Evolutionary conservation across 1,140 invertebrate species (phyloP).

Genomic region (Monochamus saltuarius): DNA sequence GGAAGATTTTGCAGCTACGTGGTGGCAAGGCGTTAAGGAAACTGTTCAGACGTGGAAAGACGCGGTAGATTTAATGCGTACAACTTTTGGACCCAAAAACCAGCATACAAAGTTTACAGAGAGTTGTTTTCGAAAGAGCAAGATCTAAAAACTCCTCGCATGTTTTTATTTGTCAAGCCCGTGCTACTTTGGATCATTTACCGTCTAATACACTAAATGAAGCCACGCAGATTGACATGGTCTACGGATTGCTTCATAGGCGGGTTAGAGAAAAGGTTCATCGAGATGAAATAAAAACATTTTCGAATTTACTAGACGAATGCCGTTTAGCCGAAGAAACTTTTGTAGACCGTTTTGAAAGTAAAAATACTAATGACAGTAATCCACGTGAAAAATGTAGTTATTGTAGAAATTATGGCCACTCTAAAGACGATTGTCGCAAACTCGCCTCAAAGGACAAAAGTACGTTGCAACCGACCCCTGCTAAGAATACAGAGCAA

Average conservation of each 20-base stretch:
- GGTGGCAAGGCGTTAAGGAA: conserved; percentile 19
- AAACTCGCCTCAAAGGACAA: neutral
- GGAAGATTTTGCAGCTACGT: conserved; percentile 12
- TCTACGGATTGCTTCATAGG: neutral
- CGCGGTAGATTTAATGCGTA: neutral
- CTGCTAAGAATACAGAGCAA: neutral
- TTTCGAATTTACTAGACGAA: neutral
- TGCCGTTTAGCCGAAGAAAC: neutral
- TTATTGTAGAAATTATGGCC: conserved; percentile 6
- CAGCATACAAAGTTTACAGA: neutral
- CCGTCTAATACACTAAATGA: neutral
- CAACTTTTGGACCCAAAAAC: neutral
- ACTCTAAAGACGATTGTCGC: neutral
- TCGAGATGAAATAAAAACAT: conserved; percentile 2
- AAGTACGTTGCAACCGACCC: too few relatives aligned
- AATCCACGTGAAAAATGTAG: neutral
- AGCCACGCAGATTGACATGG: neutral
- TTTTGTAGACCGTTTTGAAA: neutral
- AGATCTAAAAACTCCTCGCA: conserved; percentile 1
- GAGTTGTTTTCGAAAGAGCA: neutral
- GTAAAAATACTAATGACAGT: neutral
- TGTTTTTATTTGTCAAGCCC: conserved; percentile 1
- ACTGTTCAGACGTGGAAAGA: conserved; percentile 5
- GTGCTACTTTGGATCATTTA: neutral
- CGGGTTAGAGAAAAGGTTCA: conserved; percentile 6